Percentiles rank a stretch among this genome's conserved stretches.
Evolutionary conservation across 2,113 vertebrate species (phyloP).

Genomic region (Balaenoptera acutorostrata): DNA sequence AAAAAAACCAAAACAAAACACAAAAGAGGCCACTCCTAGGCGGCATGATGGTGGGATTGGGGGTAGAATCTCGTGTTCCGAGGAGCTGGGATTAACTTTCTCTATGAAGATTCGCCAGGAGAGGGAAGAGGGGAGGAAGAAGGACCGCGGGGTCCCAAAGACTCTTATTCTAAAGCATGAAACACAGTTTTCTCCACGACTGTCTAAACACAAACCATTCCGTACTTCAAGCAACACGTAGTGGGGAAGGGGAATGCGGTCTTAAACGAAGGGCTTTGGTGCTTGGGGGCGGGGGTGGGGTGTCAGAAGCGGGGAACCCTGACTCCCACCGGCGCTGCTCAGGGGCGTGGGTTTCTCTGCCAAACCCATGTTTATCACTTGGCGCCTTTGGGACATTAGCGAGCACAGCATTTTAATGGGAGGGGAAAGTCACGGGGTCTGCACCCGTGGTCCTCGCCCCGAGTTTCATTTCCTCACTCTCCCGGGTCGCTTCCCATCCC

Average conservation of each 20-base stretch:
- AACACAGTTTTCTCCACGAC: neutral
- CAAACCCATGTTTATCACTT: neutral
- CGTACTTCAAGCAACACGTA: neutral
- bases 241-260: neutral
- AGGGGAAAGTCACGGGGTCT: slow-evolving; percentile 57
- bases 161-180: neutral
- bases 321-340: neutral
- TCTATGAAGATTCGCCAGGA: neutral
- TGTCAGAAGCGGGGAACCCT: neutral
- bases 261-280: neutral
- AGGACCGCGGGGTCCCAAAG: neutral
- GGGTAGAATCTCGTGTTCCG: neutral
- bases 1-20: neutral
- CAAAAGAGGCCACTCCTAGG: slow-evolving; percentile 12
- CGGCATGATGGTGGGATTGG: too few relatives aligned
- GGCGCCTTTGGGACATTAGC: neutral
- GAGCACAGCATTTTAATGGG: slow-evolving; percentile 37
- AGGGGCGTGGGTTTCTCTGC: neutral
- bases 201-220: neutral
- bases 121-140: neutral
- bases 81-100: slow-evolving; percentile 18
- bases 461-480: slow-evolving; percentile 74
- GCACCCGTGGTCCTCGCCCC: slow-evolving; percentile 39
- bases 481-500: slow-evolving; percentile 3
- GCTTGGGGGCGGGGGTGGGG: neutral